A percentile compares a stretch with the other conserved stretches of the same genome.
phyloP scores from a whole-genome alignment of 2,797 vertebrate species.

The Schizopygopsis pylzovi region DNA sequence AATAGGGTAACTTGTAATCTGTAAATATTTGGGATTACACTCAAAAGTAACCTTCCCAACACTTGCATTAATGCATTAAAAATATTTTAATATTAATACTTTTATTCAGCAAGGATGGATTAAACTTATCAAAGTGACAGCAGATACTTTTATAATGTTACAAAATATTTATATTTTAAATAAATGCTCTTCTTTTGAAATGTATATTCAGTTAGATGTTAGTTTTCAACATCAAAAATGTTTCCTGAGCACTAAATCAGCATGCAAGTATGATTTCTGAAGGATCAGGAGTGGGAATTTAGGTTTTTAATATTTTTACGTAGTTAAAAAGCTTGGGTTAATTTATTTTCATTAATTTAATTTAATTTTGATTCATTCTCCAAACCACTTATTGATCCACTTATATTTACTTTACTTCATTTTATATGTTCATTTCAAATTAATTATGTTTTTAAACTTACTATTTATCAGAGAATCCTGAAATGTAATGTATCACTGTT shows the following conservation, averaged over 20 bases:
- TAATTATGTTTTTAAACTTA: not conserved
- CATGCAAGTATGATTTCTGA: not conserved
- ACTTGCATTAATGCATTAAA: not conserved
- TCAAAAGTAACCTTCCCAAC: not conserved
- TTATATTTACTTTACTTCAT: too few relatives aligned
- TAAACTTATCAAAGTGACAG: not conserved
- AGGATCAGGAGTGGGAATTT: not conserved
- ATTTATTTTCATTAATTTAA: too few relatives aligned
- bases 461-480: not conserved
- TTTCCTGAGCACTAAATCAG: not conserved
- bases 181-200: too few relatives aligned
- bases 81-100: not conserved
- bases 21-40: too few relatives aligned
- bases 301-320: too few relatives aligned
- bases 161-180: not conserved
- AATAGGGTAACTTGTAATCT: too few relatives aligned
- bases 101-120: not conserved
- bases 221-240: not conserved
- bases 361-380: too few relatives aligned
- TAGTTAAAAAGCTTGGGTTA: too few relatives aligned
- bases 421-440: not conserved
- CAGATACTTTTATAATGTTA: not conserved
- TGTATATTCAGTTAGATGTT: too few relatives aligned
- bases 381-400: too few relatives aligned
- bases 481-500: not conserved